Percentiles rank a stretch among this genome's conserved stretches.
These are phyloP conservation scores for Phortica magna DNA, from an alignment of 2,888 invertebrate genomes.

Conservation along the genomic window DNA sequence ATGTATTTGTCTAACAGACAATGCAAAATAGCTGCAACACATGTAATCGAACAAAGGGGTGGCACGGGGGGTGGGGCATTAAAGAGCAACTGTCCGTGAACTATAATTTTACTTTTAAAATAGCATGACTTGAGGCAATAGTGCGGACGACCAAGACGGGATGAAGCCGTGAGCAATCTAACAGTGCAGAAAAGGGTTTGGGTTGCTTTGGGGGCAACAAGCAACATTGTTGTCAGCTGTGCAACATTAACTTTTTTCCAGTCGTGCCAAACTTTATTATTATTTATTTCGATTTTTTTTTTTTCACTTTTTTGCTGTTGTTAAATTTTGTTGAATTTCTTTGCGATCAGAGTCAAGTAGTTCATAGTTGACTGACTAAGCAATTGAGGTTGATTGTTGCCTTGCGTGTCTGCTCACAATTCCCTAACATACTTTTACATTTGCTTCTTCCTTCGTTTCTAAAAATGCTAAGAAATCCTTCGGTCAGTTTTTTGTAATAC, in stretches of 20 bases:
- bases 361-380: constrained; percentile 25
- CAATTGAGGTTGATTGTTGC: constrained; percentile 34
- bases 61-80: not conserved
- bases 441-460: no score
- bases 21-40: not conserved
- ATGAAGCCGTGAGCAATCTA: not conserved
- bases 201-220: not conserved
- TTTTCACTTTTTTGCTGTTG: not conserved
- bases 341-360: not conserved
- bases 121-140: not conserved
- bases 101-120: not conserved
- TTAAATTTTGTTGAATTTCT: not conserved
- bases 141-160: not conserved
- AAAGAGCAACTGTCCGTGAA: constrained; percentile 5
- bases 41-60: not conserved
- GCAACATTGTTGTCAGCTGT: not conserved
- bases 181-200: not conserved
- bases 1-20: not conserved
- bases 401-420: constrained; percentile 8
- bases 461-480: no score
- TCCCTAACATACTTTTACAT: not conserved
- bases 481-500: no score
- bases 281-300: not conserved
- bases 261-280: not conserved
- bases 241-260: not conserved